A percentile compares a stretch with the other conserved stretches of the same genome.
Conservation (phyloP, 2,797 vertebrate genomes). For the Siniperca scherzeri region DNA sequence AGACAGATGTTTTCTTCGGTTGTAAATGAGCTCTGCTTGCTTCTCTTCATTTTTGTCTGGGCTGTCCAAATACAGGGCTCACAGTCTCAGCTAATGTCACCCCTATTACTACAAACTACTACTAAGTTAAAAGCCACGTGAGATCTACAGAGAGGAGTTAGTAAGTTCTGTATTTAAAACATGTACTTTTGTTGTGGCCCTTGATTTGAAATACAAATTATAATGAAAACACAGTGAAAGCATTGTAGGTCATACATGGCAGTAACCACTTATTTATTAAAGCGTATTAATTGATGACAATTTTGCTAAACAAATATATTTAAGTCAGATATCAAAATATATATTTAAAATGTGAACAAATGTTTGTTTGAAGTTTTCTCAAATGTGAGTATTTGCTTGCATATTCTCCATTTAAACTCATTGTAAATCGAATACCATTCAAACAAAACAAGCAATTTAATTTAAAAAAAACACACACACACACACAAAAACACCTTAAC, state of each 20-base stretch:
- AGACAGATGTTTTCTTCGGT: slow-evolving; percentile 5
- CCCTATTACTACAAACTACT: background rate
- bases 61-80: background rate
- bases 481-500: background rate
- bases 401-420: background rate
- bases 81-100: background rate
- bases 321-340: background rate
- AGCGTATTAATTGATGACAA: background rate
- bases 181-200: background rate
- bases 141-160: background rate
- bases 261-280: background rate
- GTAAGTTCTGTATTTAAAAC: background rate
- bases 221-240: background rate
- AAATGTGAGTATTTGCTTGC: background rate
- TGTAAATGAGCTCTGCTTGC: background rate
- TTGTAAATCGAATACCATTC: background rate
- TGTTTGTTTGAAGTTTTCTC: background rate
- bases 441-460: background rate
- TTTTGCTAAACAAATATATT: background rate
- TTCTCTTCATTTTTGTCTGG: background rate
- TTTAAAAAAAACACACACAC: background rate
- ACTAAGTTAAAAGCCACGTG: background rate
- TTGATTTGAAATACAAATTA: background rate
- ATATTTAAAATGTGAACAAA: background rate
- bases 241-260: background rate